These are phyloP conservation scores for Polydesmus complanatus DNA, from an alignment of 2,888 invertebrate species.

Conservation along the genomic window DNA sequence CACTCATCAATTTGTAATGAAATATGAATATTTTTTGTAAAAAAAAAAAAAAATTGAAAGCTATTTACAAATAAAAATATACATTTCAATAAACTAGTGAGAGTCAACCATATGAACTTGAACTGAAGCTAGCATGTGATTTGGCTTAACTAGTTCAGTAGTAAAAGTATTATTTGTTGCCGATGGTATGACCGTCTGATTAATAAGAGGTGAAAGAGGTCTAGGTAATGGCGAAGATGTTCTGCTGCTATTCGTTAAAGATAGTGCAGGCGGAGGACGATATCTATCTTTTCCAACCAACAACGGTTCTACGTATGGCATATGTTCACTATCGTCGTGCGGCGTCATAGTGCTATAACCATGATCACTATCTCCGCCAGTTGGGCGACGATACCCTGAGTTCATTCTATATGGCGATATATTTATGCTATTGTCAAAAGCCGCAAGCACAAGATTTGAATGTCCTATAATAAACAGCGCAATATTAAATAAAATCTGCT, in stretches of 20 bases:
- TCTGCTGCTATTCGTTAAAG: constrained; percentile 19
- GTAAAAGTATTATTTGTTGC: constrained; percentile 25
- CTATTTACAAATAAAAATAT: too few species aligned
- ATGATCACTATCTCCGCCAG: constrained; percentile 75
- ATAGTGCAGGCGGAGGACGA: constrained; percentile 17
- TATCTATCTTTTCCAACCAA: constrained; percentile 19
- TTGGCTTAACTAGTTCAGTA: constrained; percentile 30
- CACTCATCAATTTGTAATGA: too few species aligned
- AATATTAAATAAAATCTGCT: neutral
- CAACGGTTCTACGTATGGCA: constrained; percentile 23
- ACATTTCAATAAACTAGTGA: too few species aligned
- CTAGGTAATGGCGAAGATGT: constrained; percentile 19
- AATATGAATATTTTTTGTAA: too few species aligned
- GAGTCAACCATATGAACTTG: constrained; percentile 78
- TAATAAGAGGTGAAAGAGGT: constrained; percentile 9
- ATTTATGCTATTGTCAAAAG: constrained; percentile 47
- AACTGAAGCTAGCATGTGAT: constrained; percentile 67
- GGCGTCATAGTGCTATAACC: constrained; percentile 91
- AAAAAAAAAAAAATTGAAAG: too few species aligned
- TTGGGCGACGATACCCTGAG: constrained; percentile 59
- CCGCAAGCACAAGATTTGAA: constrained; percentile 20
- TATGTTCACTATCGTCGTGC: constrained; percentile 55
- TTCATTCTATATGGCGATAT: constrained; percentile 78
- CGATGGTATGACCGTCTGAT: constrained; percentile 12
- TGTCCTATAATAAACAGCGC: constrained; percentile 11